Evolutionary conservation across 2,113 vertebrate genomes (phyloP), one percentile per base, ranked within the genome.

Genomic region (Plestiodon gilberti): DNA sequence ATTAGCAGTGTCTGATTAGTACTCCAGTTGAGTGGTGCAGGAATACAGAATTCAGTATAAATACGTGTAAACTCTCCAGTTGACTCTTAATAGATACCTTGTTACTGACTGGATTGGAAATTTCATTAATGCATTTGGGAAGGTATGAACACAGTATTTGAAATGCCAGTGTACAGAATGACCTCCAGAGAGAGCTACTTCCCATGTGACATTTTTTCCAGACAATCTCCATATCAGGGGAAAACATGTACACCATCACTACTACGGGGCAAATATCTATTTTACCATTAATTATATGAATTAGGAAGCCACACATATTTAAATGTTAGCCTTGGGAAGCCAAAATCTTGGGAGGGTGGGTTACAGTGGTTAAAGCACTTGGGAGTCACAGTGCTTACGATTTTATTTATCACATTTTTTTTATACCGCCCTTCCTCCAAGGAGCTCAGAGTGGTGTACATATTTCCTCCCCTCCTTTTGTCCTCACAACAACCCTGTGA

Each of bases 61-160:
- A 48, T 48, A 90, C 83, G 84, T 90, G 85, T 78, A 77, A 91
- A 25, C n/a, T 82, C 71, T 86, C 3, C 40, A 70, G 92, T 82
- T 67, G 81, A 23, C 43, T 64, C 85, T 87, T 28, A 80, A 2
- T 89, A 64, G 67, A 7, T 40, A 76, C n/a, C 83, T 74, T 43
- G 71, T 79, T 1, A 0, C 81, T 87, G 8, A 0, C 81, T 87
- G 8, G 57, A 78, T 73, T 61, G 79, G 76, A 81, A 78, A 70
- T 62, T n/a, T 40, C 10, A 64, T 33, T 40, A 73, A 78, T 35
- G 82, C 62, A 87, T 87, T 62, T 76, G 52, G 85, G 0, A 28
- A 69, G 43, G 78, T 14, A 57, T 83, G 88, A 83, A 3, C 59
- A 74, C 64, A 2, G 0, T 5, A 43, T 84, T 78, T 1, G 30